phyloP scores from a whole-genome alignment of 53 echinoderm and acorn worm species.

The Luidia sarsii region DNA sequence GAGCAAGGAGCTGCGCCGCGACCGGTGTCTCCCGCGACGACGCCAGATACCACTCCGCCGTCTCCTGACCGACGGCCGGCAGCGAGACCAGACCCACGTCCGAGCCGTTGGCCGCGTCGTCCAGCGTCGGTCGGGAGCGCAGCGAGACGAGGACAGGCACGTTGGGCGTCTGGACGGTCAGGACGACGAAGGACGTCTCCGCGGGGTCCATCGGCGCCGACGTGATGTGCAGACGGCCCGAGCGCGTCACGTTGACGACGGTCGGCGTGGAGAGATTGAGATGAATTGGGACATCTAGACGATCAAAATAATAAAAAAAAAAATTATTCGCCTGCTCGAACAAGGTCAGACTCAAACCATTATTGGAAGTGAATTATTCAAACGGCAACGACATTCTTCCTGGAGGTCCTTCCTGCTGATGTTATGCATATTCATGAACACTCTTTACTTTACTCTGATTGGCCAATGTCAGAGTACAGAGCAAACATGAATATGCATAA shows the following conservation, averaged over 20 bases:
- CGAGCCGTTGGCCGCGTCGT: conserved; percentile 32
- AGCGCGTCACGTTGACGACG: background rate
- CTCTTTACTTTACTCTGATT: no score
- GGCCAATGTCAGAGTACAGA: no score
- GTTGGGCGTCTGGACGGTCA: conserved; percentile 38
- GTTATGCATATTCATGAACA: no score
- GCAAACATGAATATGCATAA: no score
- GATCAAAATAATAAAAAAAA: background rate
- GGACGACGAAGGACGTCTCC: background rate
- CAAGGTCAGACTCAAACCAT: no score
- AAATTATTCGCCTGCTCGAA: no score
- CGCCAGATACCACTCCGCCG: conserved; percentile 13
- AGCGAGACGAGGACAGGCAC: conserved; percentile 29
- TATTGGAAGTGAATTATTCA: no score
- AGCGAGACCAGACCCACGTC: conserved; percentile 33
- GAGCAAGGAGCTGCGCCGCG: conserved; percentile 7
- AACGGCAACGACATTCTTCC: no score
- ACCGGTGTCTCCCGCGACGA: background rate
- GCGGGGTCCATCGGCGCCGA: background rate
- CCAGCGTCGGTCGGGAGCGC: background rate
- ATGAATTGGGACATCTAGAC: background rate
- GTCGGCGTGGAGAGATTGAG: conserved; percentile 28
- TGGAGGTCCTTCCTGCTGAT: no score
- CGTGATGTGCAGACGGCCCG: background rate
- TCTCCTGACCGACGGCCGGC: background rate